Evolutionary conservation across 1,140 invertebrate species (phyloP), one percentile per base, ranked within the genome.

Genomic region (Panagrolaimus sp.): DNA sequence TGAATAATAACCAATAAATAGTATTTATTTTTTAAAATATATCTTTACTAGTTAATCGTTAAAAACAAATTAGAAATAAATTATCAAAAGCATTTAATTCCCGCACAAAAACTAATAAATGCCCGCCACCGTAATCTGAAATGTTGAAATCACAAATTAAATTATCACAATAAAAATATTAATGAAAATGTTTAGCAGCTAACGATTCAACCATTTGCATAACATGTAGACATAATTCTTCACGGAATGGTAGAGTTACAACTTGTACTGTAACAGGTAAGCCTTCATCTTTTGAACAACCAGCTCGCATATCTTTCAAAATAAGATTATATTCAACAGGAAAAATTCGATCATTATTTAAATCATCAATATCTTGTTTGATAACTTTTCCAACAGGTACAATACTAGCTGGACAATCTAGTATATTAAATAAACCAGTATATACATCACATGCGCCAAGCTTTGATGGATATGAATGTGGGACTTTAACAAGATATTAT

Each of bases 151-250:
- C n/a, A n/a, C n/a, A n/a, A n/a, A n/a, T n/a, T n/a, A n/a, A n/a
- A n/a, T n/a, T n/a, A n/a, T n/a, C n/a, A n/a, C n/a, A n/a, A n/a
- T n/a, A n/a, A n/a, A n/a, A n/a, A n/a, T n/a, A n/a, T n/a, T n/a
- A n/a, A n/a, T n/a, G n/a, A n/a, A n/a, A n/a, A n/a, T n/a, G n/a
- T n/a, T n/a, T n/a, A n/a, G n/a, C n/a, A 38, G 31, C 31, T 4
- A 48, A 9, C 9, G 20, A 27, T 57, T 81, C 78, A 38, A 81
- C 63, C 5, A 69, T 27, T 53, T 75, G 78, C 78, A 80, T 80
- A 9, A 81, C 62, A 7, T 45, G 63, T 7, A 80, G 67, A 53
- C 81, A 83, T 14, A 72, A 45, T 48, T 83, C 78, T 63, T 80
- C 78, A 48, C 75, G 68, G 63, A 61, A 83, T 13, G 77, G 78